Evolutionary conservation across 2,888 invertebrate species (phyloP), one percentile per base, ranked within the genome.

Genomic region (Drosophila multiciliata): DNA sequence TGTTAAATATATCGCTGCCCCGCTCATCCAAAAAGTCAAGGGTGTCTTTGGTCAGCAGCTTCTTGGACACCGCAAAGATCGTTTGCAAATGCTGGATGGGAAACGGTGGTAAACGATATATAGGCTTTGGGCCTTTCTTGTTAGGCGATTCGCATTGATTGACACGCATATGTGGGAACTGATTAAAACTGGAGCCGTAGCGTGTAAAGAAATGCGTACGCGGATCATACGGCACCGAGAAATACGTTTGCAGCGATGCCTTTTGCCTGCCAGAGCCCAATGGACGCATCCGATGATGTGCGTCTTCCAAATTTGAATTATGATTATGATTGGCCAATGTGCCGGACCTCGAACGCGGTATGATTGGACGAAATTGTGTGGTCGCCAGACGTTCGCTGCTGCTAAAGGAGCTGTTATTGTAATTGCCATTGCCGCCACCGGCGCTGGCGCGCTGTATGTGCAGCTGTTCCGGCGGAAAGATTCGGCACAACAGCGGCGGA

Each of bases 171-270:
- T 97, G 96, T 0, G 97, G 96, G 87, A 97, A 97, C 92, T 97
- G 97, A 93, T 97, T 97, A 91, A 98, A 99, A 92, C 97, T 97
- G 0, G 98, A 98, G 11, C 98, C 99, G 91, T 97, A 97, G 89
- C 97, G 97, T 66, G 96, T 95, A 90, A 99, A 99, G 93, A 98
- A 98, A 91, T 97, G 96, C 0, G 96, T 96, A 0, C 96, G 95
- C 0, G 97, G 96, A 93, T 98, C 97, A 77, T 96, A 97, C 0
- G 96, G 95, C 2, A 96, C 95, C 0, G 96, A 95, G 72, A 94
- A 94, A 80, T 95, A 96, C n/a, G 92, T 92, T n/a, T 92, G 92
- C 58, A 93, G 69, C 36, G 89, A 90, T 4, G 92, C 90, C 54
- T 90, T 90, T 35, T 92, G 76, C 35, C 80, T 88, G 58, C 73